phyloP scores from a whole-genome alignment of 23 tunicate genomes.

The Corella eumyota region DNA sequence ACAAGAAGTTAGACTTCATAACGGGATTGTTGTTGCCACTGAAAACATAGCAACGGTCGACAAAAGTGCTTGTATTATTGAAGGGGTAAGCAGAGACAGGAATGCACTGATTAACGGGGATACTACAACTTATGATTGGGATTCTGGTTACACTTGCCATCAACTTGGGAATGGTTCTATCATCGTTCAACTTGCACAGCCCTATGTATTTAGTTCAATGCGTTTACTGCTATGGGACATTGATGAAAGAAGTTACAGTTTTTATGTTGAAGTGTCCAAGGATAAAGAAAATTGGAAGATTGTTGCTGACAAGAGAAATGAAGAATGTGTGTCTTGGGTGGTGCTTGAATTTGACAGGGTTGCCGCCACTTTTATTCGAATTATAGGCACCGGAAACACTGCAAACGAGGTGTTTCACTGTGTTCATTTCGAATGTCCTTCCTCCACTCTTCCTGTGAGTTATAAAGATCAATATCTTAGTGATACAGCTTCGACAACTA shows the following conservation, averaged over 20 bases:
- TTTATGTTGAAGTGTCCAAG: conserved; percentile 50
- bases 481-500: too few species aligned
- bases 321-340: conserved; percentile 86
- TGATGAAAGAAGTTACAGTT: conserved; percentile 78
- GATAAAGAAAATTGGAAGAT: conserved; percentile 57
- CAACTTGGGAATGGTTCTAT: conserved; percentile 84
- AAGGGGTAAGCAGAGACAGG: conserved; percentile 88
- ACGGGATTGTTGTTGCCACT: conserved; percentile 42
- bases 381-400: conserved; percentile 87
- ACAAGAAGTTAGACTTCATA: conserved; percentile 14
- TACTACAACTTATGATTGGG: conserved; percentile 79
- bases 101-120: conserved; percentile 90
- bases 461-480: too few species aligned
- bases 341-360: conserved; percentile 28
- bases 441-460: too few species aligned
- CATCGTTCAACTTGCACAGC: conserved; percentile 79
- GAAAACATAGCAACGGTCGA: conserved; percentile 66
- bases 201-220: conserved; percentile 53
- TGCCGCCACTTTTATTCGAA: conserved; percentile 64
- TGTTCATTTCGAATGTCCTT: conserved; percentile 93
- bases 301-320: conserved; percentile 70
- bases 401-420: conserved; percentile 97
- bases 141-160: conserved; percentile 96
- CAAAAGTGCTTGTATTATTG: conserved; percentile 78
- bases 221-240: conserved; percentile 88